These are phyloP conservation scores for Hycleus cichorii DNA, from an alignment of 1,140 invertebrate genomes.

Conservation along the genomic window DNA sequence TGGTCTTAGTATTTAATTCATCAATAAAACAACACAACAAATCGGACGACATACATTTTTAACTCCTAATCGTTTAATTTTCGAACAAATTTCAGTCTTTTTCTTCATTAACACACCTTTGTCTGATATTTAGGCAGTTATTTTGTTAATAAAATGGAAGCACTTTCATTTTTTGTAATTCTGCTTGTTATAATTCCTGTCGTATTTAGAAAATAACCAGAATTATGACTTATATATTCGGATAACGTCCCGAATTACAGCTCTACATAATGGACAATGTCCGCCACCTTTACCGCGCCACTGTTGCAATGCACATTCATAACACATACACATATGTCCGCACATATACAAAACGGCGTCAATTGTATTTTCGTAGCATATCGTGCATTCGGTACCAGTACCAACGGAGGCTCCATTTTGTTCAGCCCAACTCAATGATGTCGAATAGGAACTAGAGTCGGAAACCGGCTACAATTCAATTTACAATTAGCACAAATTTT, in stretches of 20 bases:
- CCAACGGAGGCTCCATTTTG: conserved; percentile 41
- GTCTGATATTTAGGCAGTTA: conserved; percentile 11
- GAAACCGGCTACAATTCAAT: conserved; percentile 42
- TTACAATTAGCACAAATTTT: neutral
- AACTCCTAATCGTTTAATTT: too few relatives aligned
- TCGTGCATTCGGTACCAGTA: conserved; percentile 71
- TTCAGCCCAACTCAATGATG: conserved; percentile 37
- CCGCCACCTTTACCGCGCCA: conserved; percentile 83
- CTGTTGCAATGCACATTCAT: conserved; percentile 87
- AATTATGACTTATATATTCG: conserved; percentile 84
- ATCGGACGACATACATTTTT: too few relatives aligned
- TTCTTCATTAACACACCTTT: neutral
- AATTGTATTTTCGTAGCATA: conserved; percentile 89
- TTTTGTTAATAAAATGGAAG: conserved; percentile 3
- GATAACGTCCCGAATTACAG: conserved; percentile 89
- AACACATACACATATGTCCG: conserved; percentile 99
- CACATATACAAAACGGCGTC: conserved; percentile 94
- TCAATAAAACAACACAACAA: too few relatives aligned
- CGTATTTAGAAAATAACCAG: neutral
- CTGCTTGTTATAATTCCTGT: neutral
- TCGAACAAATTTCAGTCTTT: too few relatives aligned
- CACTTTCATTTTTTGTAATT: neutral
- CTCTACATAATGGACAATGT: conserved; percentile 89
- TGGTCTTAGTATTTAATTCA: conserved; percentile 11
- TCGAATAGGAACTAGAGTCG: conserved; percentile 37